These are phyloP conservation scores for Syngnathoides biaculeatus DNA, from an alignment of 2,113 vertebrate species.

Conservation along the genomic window DNA sequence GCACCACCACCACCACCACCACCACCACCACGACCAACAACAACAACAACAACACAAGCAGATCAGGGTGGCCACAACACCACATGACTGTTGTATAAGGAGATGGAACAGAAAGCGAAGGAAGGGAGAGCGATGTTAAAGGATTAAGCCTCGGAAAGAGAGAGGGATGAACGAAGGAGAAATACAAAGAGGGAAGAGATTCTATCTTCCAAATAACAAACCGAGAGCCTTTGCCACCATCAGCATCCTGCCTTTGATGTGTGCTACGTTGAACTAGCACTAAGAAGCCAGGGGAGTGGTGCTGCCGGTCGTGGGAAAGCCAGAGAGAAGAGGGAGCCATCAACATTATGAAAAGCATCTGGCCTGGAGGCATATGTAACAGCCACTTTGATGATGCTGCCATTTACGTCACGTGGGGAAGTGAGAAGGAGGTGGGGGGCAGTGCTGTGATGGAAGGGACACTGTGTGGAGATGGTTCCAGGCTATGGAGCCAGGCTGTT, in stretches of 20 bases:
- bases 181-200: conserved; percentile 44
- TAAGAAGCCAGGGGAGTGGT: conserved; percentile 26
- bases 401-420: conserved; percentile 48
- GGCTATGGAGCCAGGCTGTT: conserved; percentile 56
- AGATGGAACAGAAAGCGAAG: conserved; percentile 26
- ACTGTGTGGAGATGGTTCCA: conserved; percentile 50
- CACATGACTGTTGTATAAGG: conserved; percentile 48
- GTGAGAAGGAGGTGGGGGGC: conserved; percentile 31
- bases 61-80: conserved; percentile 41
- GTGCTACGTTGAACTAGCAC: conserved; percentile 49
- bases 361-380: conserved; percentile 63
- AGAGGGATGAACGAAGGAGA: conserved; percentile 20
- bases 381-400: conserved; percentile 67
- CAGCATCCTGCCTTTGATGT: conserved; percentile 67
- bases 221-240: conserved; percentile 45
- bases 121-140: conserved; percentile 21
- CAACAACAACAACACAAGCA: conserved; percentile 36
- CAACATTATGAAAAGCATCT: conserved; percentile 62
- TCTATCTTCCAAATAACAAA: conserved; percentile 58
- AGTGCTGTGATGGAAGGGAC: conserved; percentile 43
- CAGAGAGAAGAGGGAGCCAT: conserved; percentile 53
- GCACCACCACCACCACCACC: conserved; percentile 35
- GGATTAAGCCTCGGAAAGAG: conserved; percentile 29
- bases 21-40: too few relatives aligned
- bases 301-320: conserved; percentile 36